Conservation (phyloP, 2,113 vertebrate genomes). For the Sylvia atricapilla region DNA sequence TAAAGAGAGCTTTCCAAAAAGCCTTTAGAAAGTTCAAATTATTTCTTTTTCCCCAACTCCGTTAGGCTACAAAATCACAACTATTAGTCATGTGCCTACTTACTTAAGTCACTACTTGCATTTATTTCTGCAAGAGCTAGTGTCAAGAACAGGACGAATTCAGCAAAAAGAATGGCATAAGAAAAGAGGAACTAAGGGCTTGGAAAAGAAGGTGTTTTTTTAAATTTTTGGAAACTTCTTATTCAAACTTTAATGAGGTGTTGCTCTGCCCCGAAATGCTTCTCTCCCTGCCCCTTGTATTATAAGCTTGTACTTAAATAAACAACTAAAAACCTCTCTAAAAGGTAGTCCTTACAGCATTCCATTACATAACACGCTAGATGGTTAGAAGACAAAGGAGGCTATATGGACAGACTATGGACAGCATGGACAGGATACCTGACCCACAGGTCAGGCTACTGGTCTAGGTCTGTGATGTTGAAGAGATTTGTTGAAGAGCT, state of each 20-base stretch:
- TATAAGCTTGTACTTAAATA: background rate
- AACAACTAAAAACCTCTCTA: background rate
- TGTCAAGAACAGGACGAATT: background rate
- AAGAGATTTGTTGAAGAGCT: too few relatives aligned
- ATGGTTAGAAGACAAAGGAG: background rate
- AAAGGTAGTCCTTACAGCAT: background rate
- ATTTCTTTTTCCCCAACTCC: background rate
- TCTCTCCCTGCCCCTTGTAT: background rate
- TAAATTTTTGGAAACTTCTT: background rate
- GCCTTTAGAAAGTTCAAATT: background rate
- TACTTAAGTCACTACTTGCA: background rate
- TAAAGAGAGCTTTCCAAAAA: background rate
- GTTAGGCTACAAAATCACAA: background rate
- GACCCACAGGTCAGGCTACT: background rate
- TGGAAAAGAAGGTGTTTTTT: background rate
- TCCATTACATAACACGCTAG: accelerated
- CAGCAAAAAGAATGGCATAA: background rate
- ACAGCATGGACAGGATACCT: background rate
- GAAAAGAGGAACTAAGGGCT: background rate
- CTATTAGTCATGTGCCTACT: background rate
- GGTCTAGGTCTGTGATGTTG: background rate
- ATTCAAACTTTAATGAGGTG: background rate
- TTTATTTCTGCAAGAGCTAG: background rate
- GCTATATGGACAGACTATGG: background rate
- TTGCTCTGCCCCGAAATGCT: background rate